Evolutionary conservation across 2,888 invertebrate species (phyloP), one percentile per base, ranked within the genome.

Genomic region (Operophtera brumata): DNA sequence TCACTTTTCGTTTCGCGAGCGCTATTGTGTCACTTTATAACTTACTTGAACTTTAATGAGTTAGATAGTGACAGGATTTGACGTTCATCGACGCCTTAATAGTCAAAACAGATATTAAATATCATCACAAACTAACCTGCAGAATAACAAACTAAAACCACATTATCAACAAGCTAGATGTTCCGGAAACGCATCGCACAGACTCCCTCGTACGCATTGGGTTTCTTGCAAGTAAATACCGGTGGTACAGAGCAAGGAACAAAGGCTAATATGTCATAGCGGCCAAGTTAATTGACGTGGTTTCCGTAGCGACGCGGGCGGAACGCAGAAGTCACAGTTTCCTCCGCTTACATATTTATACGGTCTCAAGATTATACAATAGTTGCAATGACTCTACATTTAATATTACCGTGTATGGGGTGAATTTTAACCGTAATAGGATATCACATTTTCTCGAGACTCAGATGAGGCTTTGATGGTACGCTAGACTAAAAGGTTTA

Each of bases 251-350:
- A 67, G 71, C 66, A 59, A 57, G 74, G 84, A 86, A 88, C 87
- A 88, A 88, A 87, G 86, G 85, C 84, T 86, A 87, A 90, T 90
- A 88, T 88, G 89, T 89, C 89, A 89, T 87, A 82, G 83, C 70
- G 79, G 79, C 77, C 80, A 80, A 86, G 84, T 87, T 89, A 90
- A 90, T 89, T 89, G 89, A 89, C 89, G 87, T 82, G 84, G 87
- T 84, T 89, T 89, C 89, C 89, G 89, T 73, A 80, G 78, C 80
- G 78, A 78, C 79, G 82, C 82, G 78, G 58, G 84, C 78, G 84
- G 84, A 85, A 86, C 82, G 84, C 82, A 87, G 80, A 82, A 84
- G 85, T 85, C 84, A 81, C 76, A 77, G 77, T 80, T 88, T 85
- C 86, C 86, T 84, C 67, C 72, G 78, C 77, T 84, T 82, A 84